phyloP scores from a whole-genome alignment of 2,797 vertebrate species.

The Mastacembelus armatus region DNA sequence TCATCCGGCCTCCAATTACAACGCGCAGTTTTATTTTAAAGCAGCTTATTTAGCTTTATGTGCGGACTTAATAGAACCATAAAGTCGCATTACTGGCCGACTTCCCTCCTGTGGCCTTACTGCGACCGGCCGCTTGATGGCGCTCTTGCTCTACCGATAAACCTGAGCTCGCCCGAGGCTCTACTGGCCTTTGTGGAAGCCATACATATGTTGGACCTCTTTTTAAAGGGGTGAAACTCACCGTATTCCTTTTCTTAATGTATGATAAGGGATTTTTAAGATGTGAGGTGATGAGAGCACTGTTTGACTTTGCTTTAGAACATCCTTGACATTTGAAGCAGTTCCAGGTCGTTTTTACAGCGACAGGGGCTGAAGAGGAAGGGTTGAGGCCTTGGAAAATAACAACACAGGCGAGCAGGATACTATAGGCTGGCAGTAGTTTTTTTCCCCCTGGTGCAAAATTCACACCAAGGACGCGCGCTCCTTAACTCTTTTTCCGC shows the following conservation, averaged over 20 bases:
- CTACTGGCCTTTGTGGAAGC: not conserved
- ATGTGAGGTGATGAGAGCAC: slow-evolving; percentile 9
- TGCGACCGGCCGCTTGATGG: slow-evolving; percentile 86
- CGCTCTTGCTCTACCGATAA: slow-evolving; percentile 86
- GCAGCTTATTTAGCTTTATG: slow-evolving; percentile 63
- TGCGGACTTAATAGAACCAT: slow-evolving; percentile 68
- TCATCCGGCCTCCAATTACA: slow-evolving; percentile 37
- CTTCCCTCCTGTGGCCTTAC: slow-evolving; percentile 4
- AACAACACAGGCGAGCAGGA: slow-evolving; percentile 35
- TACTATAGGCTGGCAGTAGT: slow-evolving; percentile 51
- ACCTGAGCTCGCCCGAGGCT: not conserved
- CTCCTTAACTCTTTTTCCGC: not conserved
- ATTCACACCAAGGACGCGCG: slow-evolving; percentile 34
- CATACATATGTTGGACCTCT: not conserved
- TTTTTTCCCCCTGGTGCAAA: slow-evolving; percentile 40
- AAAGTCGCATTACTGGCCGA: slow-evolving; percentile 21
- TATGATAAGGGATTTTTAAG: slow-evolving; percentile 10
- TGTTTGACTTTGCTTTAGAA: slow-evolving; percentile 14
- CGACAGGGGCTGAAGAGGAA: slow-evolving; percentile 25
- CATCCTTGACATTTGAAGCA: slow-evolving; percentile 14
- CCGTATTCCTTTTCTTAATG: not conserved
- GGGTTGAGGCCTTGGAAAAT: slow-evolving; percentile 39
- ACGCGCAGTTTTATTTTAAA: slow-evolving; percentile 61
- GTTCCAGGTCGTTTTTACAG: slow-evolving; percentile 6
- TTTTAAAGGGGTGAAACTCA: slow-evolving; percentile 7